These are phyloP conservation scores for Hiodon alosoides DNA, from an alignment of 2,113 vertebrate species.

Conservation along the genomic window DNA sequence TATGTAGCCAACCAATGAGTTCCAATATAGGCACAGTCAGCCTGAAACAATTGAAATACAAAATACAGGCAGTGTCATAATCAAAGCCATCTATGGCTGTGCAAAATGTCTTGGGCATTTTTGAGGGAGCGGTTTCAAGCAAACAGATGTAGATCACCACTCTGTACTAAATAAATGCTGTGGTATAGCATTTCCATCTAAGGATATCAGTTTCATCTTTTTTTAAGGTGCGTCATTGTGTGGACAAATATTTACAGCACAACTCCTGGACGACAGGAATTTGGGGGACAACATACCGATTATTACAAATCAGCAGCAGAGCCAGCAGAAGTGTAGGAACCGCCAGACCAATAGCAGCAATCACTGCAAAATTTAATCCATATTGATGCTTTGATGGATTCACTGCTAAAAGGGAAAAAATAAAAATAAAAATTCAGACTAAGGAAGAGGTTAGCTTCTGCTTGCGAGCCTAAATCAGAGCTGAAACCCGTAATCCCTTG, in stretches of 20 bases:
- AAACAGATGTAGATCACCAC: too few relatives aligned
- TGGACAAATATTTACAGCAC: neutral
- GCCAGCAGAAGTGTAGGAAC: conserved; percentile 7
- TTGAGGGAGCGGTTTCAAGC: too few relatives aligned
- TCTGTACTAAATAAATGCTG: too few relatives aligned
- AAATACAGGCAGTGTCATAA: too few relatives aligned
- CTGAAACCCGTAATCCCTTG: neutral
- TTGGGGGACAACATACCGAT: conserved; percentile 1
- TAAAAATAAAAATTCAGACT: neutral
- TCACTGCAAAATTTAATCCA: neutral
- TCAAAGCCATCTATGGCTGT: too few relatives aligned
- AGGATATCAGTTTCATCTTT: too few relatives aligned
- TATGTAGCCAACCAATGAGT: too few relatives aligned
- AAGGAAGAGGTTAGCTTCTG: too few relatives aligned
- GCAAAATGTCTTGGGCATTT: too few relatives aligned
- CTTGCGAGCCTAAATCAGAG: neutral
- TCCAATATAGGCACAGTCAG: too few relatives aligned
- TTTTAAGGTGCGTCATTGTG: neutral
- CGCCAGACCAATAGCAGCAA: neutral
- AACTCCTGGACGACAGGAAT: neutral
- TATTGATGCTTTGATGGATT: neutral
- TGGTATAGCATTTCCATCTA: too few relatives aligned
- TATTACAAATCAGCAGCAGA: neutral
- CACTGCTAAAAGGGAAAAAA: conserved; percentile 15
- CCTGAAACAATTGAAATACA: too few relatives aligned